phyloP scores from a whole-genome alignment of 2,888 invertebrate species.

The Octonoba sinensis region DNA sequence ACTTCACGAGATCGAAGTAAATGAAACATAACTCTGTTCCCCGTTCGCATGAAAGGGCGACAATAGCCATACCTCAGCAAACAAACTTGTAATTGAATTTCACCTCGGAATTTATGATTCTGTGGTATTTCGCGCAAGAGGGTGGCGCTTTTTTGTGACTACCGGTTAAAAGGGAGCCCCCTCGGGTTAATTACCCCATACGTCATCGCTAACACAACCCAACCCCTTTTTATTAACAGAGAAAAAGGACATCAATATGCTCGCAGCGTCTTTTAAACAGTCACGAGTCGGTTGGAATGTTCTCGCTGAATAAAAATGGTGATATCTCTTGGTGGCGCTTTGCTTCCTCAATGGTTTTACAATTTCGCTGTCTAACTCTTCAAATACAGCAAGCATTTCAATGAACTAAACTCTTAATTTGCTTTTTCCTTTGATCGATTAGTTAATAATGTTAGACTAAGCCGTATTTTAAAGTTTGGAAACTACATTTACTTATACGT shows the following conservation, averaged over 20 bases:
- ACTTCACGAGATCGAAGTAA: no score
- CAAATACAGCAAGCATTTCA: no score
- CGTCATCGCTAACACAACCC: slow-evolving; percentile 42
- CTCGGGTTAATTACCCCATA: slow-evolving; percentile 40
- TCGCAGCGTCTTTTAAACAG: neutral
- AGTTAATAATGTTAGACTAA: no score
- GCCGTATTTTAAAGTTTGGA: no score
- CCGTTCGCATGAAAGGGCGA: neutral
- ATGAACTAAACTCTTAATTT: no score
- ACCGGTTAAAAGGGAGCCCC: slow-evolving; percentile 19
- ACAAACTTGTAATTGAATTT: slow-evolving; percentile 32
- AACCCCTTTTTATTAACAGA: slow-evolving; percentile 14
- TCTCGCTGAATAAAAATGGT: neutral
- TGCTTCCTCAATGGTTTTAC: no score
- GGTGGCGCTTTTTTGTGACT: slow-evolving; percentile 8
- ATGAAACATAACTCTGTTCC: no score
- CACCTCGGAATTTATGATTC: slow-evolving; percentile 35
- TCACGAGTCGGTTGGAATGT: slow-evolving; percentile 17
- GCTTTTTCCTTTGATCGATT: no score
- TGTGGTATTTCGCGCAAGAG: neutral
- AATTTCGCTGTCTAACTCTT: no score
- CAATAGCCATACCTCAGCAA: slow-evolving; percentile 21
- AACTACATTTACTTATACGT: no score
- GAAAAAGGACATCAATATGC: slow-evolving; percentile 24
- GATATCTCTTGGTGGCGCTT: neutral